These are phyloP conservation scores for Megalonaias nervosa DNA, from an alignment of 1,140 invertebrate species.

Conservation along the genomic window DNA sequence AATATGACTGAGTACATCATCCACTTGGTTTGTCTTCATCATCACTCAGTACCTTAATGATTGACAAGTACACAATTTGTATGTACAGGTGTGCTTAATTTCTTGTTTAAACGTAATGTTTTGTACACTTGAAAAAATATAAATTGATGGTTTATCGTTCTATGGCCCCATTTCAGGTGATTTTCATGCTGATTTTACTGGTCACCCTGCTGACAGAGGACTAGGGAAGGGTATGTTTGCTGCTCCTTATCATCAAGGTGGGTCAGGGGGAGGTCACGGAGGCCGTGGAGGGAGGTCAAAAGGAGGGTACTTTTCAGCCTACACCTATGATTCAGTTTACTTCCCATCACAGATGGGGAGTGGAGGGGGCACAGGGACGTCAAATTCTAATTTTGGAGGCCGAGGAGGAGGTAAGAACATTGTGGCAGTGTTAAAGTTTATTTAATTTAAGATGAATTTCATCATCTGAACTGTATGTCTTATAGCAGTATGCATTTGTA, in stretches of 20 bases:
- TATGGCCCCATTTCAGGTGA: conserved; percentile 38
- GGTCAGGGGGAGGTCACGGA: conserved; percentile 57
- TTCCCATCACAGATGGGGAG: conserved; percentile 46
- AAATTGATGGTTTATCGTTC: too few relatives aligned
- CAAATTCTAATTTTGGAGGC: conserved; percentile 33
- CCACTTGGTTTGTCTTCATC: too few relatives aligned
- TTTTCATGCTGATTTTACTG: conserved; percentile 57
- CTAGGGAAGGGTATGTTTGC: conserved; percentile 41
- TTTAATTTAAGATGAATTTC: too few relatives aligned
- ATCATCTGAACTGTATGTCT: too few relatives aligned
- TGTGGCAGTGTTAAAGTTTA: too few relatives aligned
- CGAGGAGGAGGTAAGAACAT: conserved; percentile 51
- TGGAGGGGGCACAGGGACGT: conserved; percentile 44
- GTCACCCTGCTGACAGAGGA: conserved; percentile 41
- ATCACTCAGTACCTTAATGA: too few relatives aligned
- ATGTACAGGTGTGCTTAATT: too few relatives aligned
- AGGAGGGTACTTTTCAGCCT: conserved; percentile 48
- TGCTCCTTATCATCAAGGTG: conserved; percentile 35
- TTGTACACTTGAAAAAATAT: too few relatives aligned
- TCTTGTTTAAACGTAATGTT: too few relatives aligned
- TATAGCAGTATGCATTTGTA: too few relatives aligned
- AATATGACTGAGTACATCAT: too few relatives aligned
- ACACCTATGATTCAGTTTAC: conserved; percentile 53
- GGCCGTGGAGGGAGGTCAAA: conserved; percentile 52
- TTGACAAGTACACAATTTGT: too few relatives aligned